Conservation (phyloP, 2,113 vertebrate genomes). For the Periophthalmodon schlosseri region DNA sequence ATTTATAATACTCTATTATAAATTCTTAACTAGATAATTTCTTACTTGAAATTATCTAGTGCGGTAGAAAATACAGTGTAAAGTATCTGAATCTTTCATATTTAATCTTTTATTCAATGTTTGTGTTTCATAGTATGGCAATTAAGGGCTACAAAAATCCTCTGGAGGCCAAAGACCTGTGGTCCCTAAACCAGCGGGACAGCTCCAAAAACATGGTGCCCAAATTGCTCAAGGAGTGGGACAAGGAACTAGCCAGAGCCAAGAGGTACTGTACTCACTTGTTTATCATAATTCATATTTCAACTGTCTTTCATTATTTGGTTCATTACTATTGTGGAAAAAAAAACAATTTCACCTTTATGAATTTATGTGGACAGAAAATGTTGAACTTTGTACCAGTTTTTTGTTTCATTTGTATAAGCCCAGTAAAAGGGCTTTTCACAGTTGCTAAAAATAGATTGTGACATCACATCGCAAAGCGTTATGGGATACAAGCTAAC, state of each 20-base stretch:
- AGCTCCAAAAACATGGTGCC: conserved; percentile 80
- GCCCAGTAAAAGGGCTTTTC: no score
- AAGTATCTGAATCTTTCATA: no score
- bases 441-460: not conserved
- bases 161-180: conserved; percentile 88
- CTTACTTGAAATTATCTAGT: not conserved
- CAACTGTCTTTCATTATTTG: not conserved
- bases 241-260: conserved; percentile 78
- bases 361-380: no score
- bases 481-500: no score
- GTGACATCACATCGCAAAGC: no score
- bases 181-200: conserved; percentile 87
- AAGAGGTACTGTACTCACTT: conserved; percentile 62
- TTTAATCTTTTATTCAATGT: not conserved
- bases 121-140: conserved; percentile 79
- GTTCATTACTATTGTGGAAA: no score
- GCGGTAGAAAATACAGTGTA: not conserved
- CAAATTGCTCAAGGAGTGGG: conserved; percentile 85
- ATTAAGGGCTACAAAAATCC: conserved; percentile 90
- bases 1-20: no score
- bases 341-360: no score
- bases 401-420: no score
- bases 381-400: no score
- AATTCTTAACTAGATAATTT: no score
- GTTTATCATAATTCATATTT: not conserved